Evolutionary conservation across 1,140 invertebrate species (phyloP).

Genomic region (Drosophila kanapiae): DNA sequence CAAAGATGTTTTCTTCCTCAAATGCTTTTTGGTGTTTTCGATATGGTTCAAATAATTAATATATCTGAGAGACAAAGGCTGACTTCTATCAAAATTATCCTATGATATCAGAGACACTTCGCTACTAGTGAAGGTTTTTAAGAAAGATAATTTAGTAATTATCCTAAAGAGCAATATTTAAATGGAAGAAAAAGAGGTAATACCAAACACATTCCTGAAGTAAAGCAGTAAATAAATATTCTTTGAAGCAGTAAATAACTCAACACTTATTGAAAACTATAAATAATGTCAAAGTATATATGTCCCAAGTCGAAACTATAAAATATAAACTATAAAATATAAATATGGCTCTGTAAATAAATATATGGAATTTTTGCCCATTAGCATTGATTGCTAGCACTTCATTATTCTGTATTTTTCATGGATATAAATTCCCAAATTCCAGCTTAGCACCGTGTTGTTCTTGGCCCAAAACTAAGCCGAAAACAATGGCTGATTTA

Average conservation of each 20-base stretch:
- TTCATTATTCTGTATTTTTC: neutral
- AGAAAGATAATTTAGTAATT: neutral
- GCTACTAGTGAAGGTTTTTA: neutral
- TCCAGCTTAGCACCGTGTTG: neutral
- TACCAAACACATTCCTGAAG: too few species aligned
- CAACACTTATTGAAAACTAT: neutral
- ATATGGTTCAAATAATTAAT: slow-evolving; percentile 5
- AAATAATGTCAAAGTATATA: neutral
- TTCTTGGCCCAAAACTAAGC: neutral
- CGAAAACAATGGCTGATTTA: slow-evolving; percentile 30
- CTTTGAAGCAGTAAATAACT: neutral
- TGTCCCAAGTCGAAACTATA: neutral
- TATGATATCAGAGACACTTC: neutral
- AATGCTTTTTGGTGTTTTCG: slow-evolving; percentile 10
- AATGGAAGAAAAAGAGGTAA: neutral
- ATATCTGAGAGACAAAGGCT: neutral
- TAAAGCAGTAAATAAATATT: neutral
- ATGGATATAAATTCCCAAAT: slow-evolving; percentile 8
- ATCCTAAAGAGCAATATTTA: neutral
- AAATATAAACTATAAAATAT: neutral
- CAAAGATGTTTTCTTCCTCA: slow-evolving; percentile 16
- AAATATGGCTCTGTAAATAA: neutral
- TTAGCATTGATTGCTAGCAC: neutral
- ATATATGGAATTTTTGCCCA: neutral
- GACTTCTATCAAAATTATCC: neutral